Percentiles rank a stretch among this genome's conserved stretches.
These are phyloP conservation scores for Octodon degus DNA, from an alignment of 2,113 vertebrate genomes.

Conservation along the genomic window DNA sequence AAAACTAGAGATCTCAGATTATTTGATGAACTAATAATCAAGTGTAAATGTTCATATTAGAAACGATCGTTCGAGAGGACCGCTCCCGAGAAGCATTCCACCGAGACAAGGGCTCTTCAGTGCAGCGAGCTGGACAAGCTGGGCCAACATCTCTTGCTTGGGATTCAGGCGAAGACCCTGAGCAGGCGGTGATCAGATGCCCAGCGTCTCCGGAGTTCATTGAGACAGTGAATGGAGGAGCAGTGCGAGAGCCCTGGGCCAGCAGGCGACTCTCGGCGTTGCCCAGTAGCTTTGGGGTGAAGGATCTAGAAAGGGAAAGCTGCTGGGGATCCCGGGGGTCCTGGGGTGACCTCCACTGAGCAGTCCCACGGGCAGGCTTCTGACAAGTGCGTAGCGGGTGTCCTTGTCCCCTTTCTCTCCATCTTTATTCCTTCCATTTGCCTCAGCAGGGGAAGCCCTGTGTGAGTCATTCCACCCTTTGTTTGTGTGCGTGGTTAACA, in stretches of 20 bases:
- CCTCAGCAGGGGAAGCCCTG: neutral
- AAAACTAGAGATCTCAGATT: neutral
- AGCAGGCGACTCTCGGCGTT: neutral
- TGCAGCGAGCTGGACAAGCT: neutral
- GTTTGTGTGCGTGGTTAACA: neutral
- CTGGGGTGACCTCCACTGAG: neutral
- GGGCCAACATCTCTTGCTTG: neutral
- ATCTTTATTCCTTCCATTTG: neutral
- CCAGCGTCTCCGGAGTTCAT: neutral
- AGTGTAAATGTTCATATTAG: neutral
- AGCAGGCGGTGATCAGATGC: neutral
- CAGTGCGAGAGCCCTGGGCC: neutral
- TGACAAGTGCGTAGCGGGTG: neutral
- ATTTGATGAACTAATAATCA: neutral
- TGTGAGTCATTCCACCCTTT: neutral
- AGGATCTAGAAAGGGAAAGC: neutral
- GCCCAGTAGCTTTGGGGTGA: neutral
- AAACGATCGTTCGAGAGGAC: neutral
- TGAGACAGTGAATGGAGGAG: neutral
- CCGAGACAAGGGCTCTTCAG: neutral
- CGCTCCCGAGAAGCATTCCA: neutral
- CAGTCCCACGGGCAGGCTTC: neutral
- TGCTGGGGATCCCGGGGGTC: neutral
- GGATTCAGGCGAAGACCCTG: neutral
- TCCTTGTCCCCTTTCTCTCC: neutral